Base-by-base conservation (phyloP, 2,888 invertebrate species). In the Smittia aterrima region DNA sequence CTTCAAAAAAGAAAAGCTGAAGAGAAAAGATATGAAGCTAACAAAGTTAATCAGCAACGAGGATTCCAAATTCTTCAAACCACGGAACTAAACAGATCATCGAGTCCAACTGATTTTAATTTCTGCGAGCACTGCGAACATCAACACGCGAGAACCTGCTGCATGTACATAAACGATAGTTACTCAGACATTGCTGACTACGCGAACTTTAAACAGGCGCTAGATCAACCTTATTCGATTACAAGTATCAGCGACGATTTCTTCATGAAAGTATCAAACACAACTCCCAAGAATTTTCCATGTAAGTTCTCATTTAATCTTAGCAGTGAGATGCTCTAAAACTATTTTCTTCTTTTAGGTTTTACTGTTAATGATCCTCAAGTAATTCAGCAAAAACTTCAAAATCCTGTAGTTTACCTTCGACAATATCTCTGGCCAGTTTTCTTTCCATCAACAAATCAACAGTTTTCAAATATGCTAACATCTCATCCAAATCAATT, bases 121-220 rank as follows among this genome's bases (percentile, higher is more conserved):
- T 1, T 66, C 9, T 66, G 66, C 11, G 66, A 66, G 18, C 66
- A 66, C 16, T 66, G 66, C 20, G 40, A 40, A 11, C 66, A 66
- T 40, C 22, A 20, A 6, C 66, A 66, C 32, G 38, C 38, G 18
- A 16, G 40, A 22, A 16, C 32, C 7, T 66, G 66, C 40, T 66
- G 66, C 9, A 20, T 66, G 20, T 66, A 66, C 40, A 20, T 66
- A 22, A 32, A 66, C 18, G 66, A 66, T 38, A 18, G 32, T 22
- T 9, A 40, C 1, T n/a, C n/a, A 16, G 66, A 66, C 22, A 66
- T 66, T 20, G 20, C 40, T 2, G 32, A 38, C 18, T 66, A 66
- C 38, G 27, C 66, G 20, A 7, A n/a, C 16, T 66, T 66, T 9
- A 66, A 66, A 11, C 40, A 66, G 16, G 9, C 2, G 16, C 18